These are phyloP conservation scores for Sepioteuthis lessoniana DNA, from an alignment of 2,888 invertebrate genomes.

Conservation along the genomic window DNA sequence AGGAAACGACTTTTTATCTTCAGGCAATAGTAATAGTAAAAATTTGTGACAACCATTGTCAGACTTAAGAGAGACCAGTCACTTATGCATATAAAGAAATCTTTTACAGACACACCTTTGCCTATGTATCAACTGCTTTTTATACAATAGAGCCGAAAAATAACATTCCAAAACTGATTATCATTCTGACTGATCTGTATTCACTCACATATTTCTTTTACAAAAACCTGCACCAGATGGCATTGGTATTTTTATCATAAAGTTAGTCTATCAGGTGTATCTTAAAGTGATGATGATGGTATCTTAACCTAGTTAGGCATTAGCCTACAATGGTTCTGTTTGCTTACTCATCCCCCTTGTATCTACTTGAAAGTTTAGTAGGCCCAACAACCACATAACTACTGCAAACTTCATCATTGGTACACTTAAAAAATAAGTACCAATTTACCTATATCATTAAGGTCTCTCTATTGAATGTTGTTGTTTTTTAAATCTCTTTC, in stretches of 20 bases:
- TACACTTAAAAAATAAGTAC: not conserved
- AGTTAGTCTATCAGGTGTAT: not conserved
- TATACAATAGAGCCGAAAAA: too few species aligned
- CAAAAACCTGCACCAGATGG: not conserved
- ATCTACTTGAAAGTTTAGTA: conserved; percentile 33
- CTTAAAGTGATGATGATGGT: not conserved
- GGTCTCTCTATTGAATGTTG: not conserved
- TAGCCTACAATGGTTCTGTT: not conserved
- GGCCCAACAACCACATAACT: not conserved
- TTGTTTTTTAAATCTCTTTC: not conserved
- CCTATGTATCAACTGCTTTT: too few species aligned
- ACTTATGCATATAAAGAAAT: too few species aligned
- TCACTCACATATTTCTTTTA: not conserved
- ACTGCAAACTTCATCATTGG: not conserved
- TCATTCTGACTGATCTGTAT: not conserved
- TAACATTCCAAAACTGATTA: not conserved
- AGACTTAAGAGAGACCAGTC: too few species aligned
- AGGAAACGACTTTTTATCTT: too few species aligned
- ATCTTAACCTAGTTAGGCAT: conserved; percentile 1
- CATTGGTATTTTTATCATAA: not conserved
- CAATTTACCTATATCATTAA: not conserved
- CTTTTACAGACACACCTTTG: too few species aligned
- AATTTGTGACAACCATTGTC: too few species aligned
- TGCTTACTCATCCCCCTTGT: conserved; percentile 21
- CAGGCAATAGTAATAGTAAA: too few species aligned